These are phyloP conservation scores for Schlechtendalia chinensis DNA, from an alignment of 1,140 invertebrate species.

Conservation along the genomic window DNA sequence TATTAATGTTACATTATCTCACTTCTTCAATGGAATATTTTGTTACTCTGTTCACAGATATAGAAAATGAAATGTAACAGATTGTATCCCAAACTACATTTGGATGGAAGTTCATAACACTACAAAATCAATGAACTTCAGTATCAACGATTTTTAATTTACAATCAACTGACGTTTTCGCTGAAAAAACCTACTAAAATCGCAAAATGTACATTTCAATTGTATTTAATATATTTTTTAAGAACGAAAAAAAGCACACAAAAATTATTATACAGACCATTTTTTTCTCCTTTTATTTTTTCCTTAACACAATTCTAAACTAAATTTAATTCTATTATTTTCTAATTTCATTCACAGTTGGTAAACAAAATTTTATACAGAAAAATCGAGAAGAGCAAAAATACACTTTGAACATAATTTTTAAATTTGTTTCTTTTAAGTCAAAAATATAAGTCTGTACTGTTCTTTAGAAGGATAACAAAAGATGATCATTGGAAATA, in stretches of 20 bases:
- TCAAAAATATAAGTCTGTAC: slow-evolving; percentile 13
- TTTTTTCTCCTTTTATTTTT: slow-evolving; percentile 34
- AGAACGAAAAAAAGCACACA: slow-evolving; percentile 5
- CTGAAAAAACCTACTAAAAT: too few species aligned
- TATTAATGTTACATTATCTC: too few species aligned
- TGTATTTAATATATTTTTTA: not conserved
- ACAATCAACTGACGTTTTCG: too few species aligned
- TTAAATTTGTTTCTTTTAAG: slow-evolving; percentile 9
- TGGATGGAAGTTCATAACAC: not conserved
- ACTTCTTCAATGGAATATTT: not conserved
- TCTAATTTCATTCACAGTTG: slow-evolving; percentile 42
- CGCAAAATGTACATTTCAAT: not conserved
- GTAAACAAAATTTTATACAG: slow-evolving; percentile 43
- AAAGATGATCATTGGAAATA: slow-evolving; percentile 17
- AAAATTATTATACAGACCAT: slow-evolving; percentile 16
- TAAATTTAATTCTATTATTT: slow-evolving; percentile 38
- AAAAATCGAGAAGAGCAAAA: slow-evolving; percentile 21
- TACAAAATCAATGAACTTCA: not conserved
- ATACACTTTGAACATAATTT: not conserved
- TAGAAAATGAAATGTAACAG: not conserved
- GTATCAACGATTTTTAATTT: not conserved
- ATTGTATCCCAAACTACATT: not conserved
- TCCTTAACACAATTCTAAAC: slow-evolving; percentile 40
- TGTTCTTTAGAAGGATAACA: not conserved
- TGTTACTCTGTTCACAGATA: not conserved